Evolutionary conservation across 1,140 invertebrate genomes (phyloP), one percentile per base, ranked within the genome.

Genomic region (Tachypleus tridentatus): DNA sequence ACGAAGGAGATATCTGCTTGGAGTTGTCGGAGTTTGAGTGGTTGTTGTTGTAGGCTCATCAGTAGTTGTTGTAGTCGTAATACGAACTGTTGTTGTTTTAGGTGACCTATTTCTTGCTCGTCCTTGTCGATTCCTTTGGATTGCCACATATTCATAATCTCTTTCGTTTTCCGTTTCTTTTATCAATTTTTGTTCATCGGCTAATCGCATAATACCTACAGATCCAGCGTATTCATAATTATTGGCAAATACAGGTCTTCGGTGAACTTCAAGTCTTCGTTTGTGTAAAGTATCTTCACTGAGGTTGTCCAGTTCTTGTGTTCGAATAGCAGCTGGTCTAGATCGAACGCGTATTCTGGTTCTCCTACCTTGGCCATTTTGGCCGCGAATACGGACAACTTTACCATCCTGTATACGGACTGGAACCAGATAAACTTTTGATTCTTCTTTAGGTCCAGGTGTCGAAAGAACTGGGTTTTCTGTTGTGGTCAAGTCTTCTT

Each of bases 321-420:
- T 8, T 8, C 7, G 53, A n/a, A 54, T n/a, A n/a, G 29, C 29
- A 8, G n/a, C n/a, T 54, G 53, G n/a, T 8, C 53, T n/a, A 54
- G 53, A 7, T n/a, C n/a, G 7, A 8, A 54, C 53, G 7, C 53
- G 7, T 8, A 54, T n/a, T 54, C 53, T 54, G n/a, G 53, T n/a
- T 7, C 53, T 7, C n/a, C 53, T 7, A 8, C 53, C 7, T 8
- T n/a, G 7, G n/a, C n/a, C n/a, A n/a, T 7, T n/a, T 7, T 29
- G 29, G 29, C 29, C 29, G 29, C 29, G 29, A 29, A 54, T n/a
- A 54, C 53, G 53, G 7, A 7, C n/a, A 8, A n/a, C 53, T 7
- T n/a, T n/a, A 54, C n/a, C n/a, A 54, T 54, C n/a, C n/a, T 54
- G 53, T 8, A 54, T n/a, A n/a, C 53, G 53, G 53, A 54, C n/a